A percentile compares a stretch with the other conserved stretches of the same genome.
phyloP scores from a whole-genome alignment of 2,797 vertebrate species.

The Taenioides sp. region DNA sequence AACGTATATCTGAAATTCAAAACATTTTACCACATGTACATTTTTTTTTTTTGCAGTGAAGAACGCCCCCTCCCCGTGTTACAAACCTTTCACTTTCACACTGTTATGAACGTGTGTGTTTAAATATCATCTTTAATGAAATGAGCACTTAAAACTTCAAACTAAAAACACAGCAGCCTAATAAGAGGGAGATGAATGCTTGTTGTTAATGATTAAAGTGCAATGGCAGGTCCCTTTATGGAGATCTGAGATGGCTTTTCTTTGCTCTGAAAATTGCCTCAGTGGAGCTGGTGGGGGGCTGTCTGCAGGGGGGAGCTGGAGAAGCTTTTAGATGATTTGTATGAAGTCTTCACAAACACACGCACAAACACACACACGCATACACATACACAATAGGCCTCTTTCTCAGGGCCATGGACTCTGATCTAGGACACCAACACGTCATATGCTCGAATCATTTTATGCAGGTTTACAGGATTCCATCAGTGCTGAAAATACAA shows the following conservation, averaged over 20 bases:
- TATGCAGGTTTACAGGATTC: background rate
- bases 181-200: conserved; percentile 20
- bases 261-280: conserved; percentile 41
- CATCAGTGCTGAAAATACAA: background rate
- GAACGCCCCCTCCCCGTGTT: background rate
- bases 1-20: too few species aligned
- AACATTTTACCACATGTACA: too few species aligned
- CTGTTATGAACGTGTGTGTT: background rate
- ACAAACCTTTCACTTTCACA: background rate
- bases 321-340: conserved; percentile 42
- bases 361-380: background rate
- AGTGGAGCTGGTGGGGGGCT: conserved; percentile 19
- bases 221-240: conserved; percentile 12
- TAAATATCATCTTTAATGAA: conserved; percentile 1
- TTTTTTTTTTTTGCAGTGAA: background rate
- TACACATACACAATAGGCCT: conserved; percentile 23
- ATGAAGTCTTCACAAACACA: conserved; percentile 35
- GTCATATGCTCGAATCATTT: background rate
- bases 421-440: background rate
- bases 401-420: conserved; percentile 44
- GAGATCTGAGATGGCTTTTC: conserved; percentile 31
- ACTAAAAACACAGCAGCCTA: background rate
- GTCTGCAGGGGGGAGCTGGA: background rate
- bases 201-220: conserved; percentile 16
- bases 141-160: background rate